Conservation (phyloP, 2,797 vertebrate species). For the Melanotaenia pygmaea region DNA sequence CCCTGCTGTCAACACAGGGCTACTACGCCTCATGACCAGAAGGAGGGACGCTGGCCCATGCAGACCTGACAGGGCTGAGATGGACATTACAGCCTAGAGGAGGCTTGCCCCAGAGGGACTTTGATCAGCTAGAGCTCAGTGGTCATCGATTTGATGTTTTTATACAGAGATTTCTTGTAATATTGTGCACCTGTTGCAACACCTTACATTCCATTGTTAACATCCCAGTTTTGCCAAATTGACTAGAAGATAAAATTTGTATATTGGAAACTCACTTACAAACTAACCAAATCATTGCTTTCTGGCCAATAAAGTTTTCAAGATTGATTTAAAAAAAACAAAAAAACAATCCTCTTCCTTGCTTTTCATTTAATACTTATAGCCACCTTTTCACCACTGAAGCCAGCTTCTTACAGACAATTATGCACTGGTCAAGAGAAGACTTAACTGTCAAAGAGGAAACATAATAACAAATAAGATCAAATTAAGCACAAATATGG, state of each 20-base stretch:
- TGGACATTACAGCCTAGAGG: slow-evolving; percentile 64
- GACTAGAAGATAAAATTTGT: slow-evolving; percentile 44
- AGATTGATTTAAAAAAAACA: slow-evolving; percentile 57
- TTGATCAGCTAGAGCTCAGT: slow-evolving; percentile 73
- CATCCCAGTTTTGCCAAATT: slow-evolving; percentile 54
- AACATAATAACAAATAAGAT: neutral
- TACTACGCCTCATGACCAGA: slow-evolving; percentile 43
- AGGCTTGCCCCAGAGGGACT: slow-evolving; percentile 67
- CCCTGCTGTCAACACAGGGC: slow-evolving; percentile 61
- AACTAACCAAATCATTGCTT: slow-evolving; percentile 62
- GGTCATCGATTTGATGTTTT: slow-evolving; percentile 62
- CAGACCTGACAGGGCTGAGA: slow-evolving; percentile 65
- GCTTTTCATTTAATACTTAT: neutral
- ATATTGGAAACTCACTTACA: slow-evolving; percentile 54
- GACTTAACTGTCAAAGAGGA: neutral
- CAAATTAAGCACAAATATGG: neutral
- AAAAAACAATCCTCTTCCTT: neutral
- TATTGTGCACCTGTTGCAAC: slow-evolving; percentile 68
- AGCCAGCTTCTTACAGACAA: neutral
- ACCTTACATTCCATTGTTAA: slow-evolving; percentile 82
- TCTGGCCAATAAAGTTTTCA: slow-evolving; percentile 74
- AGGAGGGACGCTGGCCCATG: slow-evolving; percentile 54
- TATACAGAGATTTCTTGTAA: slow-evolving; percentile 52
- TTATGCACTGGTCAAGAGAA: neutral
- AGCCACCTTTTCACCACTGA: neutral